Evolutionary conservation across 2,888 invertebrate genomes (phyloP), one percentile per base, ranked within the genome.

Genomic region (Ornithoptera priamus): DNA sequence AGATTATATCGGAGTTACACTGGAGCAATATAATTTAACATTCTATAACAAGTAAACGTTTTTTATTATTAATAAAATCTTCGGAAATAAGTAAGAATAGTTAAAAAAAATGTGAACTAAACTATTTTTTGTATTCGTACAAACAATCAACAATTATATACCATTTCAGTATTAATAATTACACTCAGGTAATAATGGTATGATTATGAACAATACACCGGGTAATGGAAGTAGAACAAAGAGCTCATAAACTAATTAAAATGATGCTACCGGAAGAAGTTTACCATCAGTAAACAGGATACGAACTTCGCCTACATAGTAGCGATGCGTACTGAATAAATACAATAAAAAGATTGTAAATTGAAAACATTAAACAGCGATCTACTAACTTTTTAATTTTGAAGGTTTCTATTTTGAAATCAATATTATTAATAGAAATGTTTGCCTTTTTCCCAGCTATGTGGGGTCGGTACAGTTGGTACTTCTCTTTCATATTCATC

Each of bases 241-340:
- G 59, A 42, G 53, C 36, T 61, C 30, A 65, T 60, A 57, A 36
- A 57, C 42, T 46, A 17, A 39, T 63, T 39, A 20, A 59, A 67
- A 66, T 15, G 53, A 62, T 67, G 67, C 20, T 67, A 70, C 67
- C 70, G 70, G 70, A 70, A 70, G 67, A 24, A 67, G 58, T n/a
- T 50, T 70, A 53, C 46, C 18, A 67, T 67, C 56, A 50, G 67
- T 58, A 63, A 46, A 64, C 67, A 64, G 70, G 60, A 70, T 70
- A 56, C 67, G 63, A 58, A 67, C 53, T 53, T 30, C 58, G 39
- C 62, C 70, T 70, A 70, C 70, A 67, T 70, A 59, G 59, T 56
- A 24, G 10, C 46, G 46, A 50, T 67, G 70, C 59, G 70, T 67
- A 57, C 64, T 46, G 70, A 70, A 70, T 70, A 70, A 64, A 15